A percentile compares a stretch with the other conserved stretches of the same genome.
Evolutionary conservation across 1,140 invertebrate genomes (phyloP).

Genomic region (Colletes gigas): DNA sequence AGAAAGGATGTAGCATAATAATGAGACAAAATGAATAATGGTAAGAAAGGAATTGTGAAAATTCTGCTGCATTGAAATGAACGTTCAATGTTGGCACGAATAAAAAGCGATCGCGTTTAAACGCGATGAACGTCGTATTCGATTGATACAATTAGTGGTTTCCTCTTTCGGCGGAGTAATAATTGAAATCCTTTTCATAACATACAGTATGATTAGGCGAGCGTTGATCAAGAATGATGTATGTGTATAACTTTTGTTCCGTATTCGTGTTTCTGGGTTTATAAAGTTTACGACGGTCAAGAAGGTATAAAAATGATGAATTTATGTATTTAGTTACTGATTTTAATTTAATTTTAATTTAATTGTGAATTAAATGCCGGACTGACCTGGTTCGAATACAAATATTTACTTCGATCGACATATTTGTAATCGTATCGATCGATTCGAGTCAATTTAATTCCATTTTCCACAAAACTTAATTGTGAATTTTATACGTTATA

Average conservation of each 20-base stretch:
- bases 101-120: background rate
- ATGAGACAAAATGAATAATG: background rate
- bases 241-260: constrained; percentile 23
- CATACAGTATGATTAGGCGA: background rate
- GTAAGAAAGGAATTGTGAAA: background rate
- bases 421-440: background rate
- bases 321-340: background rate
- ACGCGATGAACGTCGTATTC: constrained; percentile 6
- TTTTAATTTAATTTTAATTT: background rate
- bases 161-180: background rate
- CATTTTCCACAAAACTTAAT: background rate
- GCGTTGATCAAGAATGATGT: constrained; percentile 7
- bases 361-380: background rate
- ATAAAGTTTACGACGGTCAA: background rate
- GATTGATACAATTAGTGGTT: background rate
- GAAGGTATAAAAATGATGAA: constrained; percentile 33
- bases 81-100: background rate
- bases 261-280: background rate
- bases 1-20: background rate
- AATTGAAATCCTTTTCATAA: background rate
- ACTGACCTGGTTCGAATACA: background rate
- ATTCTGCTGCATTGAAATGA: constrained; percentile 1
- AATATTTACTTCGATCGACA: background rate
- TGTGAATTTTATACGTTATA: background rate
- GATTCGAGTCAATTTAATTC: constrained; percentile 1